A percentile compares a stretch with the other conserved stretches of the same genome.
Evolutionary conservation across 2,113 vertebrate species (phyloP).

Genomic region (Tringa solitaria): DNA sequence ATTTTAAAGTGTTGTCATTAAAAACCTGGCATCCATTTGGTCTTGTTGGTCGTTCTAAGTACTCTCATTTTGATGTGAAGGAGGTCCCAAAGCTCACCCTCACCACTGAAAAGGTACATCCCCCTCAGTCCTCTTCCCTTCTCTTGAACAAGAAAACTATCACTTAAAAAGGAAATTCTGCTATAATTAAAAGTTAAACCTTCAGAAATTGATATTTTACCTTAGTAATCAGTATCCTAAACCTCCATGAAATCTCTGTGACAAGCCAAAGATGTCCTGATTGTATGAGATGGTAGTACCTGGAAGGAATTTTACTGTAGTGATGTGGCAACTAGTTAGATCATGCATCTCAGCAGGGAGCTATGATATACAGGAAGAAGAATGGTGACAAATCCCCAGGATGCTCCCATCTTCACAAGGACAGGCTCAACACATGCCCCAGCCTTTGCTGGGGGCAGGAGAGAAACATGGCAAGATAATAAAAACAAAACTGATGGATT

Average conservation of each 20-base stretch:
- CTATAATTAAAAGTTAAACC: background rate
- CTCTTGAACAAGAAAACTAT: background rate
- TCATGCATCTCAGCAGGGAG: background rate
- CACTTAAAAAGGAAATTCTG: background rate
- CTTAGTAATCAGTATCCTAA: background rate
- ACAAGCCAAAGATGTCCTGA: background rate
- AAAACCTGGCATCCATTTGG: background rate
- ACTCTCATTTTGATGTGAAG: background rate
- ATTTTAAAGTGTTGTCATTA: background rate
- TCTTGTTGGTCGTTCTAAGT: background rate
- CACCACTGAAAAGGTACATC: background rate
- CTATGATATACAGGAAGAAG: background rate
- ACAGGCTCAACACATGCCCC: background rate
- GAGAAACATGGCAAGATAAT: background rate
- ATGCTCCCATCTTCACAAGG: background rate
- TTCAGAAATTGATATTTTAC: background rate
- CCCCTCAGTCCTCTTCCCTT: background rate
- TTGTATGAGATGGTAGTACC: background rate
- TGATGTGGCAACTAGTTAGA: background rate
- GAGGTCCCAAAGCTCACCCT: background rate
- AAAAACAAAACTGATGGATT: background rate
- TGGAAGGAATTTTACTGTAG: background rate
- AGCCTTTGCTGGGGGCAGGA: background rate
- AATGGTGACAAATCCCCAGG: background rate
- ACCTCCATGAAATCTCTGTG: background rate